phyloP scores from a whole-genome alignment of 2,888 invertebrate genomes.

The Anoplius nigerrimus region DNA sequence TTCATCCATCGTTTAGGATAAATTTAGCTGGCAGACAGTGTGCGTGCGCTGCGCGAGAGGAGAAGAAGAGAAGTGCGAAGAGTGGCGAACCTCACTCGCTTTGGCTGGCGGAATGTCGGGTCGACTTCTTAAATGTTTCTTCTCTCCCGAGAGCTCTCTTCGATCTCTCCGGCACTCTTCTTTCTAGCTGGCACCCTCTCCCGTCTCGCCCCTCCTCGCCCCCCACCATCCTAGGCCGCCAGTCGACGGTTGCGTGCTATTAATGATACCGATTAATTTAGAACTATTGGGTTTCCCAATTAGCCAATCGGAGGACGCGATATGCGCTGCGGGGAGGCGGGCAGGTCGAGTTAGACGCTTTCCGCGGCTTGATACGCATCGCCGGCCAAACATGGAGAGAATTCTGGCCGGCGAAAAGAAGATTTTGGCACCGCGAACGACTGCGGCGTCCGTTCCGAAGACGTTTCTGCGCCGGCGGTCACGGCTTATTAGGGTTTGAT shows the following conservation, averaged over 20 bases:
- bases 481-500: too few relatives aligned
- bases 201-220: conserved; percentile 37
- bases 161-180: conserved; percentile 47
- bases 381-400: conserved; percentile 50
- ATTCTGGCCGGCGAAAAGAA: conserved; percentile 33
- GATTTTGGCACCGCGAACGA: neutral
- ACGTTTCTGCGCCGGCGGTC: neutral
- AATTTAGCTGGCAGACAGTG: conserved; percentile 69
- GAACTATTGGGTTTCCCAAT: conserved; percentile 75
- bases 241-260: conserved; percentile 62
- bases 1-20: conserved; percentile 74
- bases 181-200: conserved; percentile 55
- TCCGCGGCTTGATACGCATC: conserved; percentile 43
- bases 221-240: conserved; percentile 25
- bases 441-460: neutral
- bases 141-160: conserved; percentile 46
- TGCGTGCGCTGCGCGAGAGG: conserved; percentile 25
- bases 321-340: conserved; percentile 36
- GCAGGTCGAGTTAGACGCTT: neutral
- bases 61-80: too few relatives aligned
- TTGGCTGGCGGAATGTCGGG: conserved; percentile 66
- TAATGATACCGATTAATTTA: conserved; percentile 75
- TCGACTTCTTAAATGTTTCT: conserved; percentile 73
- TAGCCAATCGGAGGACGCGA: conserved; percentile 69
- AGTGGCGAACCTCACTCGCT: conserved; percentile 23